Evolutionary conservation across 2,797 vertebrate species (phyloP).

Genomic region (Lagorchestes hirsutus): DNA sequence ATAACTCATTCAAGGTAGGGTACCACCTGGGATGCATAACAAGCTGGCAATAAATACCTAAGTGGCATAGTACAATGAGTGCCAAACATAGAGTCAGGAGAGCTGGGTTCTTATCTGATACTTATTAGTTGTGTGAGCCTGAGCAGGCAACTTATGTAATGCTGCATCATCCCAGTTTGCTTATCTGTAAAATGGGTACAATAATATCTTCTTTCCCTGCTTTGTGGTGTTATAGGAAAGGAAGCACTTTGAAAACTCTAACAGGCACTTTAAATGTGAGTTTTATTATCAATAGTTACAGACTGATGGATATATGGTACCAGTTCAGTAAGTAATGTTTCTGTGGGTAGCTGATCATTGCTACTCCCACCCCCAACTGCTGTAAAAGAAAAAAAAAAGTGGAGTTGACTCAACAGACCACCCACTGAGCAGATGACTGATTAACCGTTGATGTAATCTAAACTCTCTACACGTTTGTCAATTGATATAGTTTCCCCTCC

Average conservation of each 20-base stretch:
- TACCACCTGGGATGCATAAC: background rate
- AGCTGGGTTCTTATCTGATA: background rate
- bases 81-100: background rate
- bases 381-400: conserved; percentile 1
- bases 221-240: background rate
- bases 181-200: background rate
- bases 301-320: background rate
- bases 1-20: background rate
- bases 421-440: background rate
- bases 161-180: background rate
- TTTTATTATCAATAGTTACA: background rate
- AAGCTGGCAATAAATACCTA: background rate
- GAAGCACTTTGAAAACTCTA: background rate
- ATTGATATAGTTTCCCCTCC: conserved; percentile 13
- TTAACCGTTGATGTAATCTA: background rate
- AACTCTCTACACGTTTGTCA: background rate
- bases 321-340: conserved; percentile 12
- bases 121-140: background rate
- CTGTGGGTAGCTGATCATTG: conserved; percentile 8
- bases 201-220: background rate
- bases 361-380: background rate
- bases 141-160: background rate
- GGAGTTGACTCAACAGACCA: background rate
- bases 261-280: background rate
- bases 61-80: background rate